Evolutionary conservation across 37 sponge, comb jelly and placozoan genomes (phyloP).

Genomic region (Oopsacas minuta): DNA sequence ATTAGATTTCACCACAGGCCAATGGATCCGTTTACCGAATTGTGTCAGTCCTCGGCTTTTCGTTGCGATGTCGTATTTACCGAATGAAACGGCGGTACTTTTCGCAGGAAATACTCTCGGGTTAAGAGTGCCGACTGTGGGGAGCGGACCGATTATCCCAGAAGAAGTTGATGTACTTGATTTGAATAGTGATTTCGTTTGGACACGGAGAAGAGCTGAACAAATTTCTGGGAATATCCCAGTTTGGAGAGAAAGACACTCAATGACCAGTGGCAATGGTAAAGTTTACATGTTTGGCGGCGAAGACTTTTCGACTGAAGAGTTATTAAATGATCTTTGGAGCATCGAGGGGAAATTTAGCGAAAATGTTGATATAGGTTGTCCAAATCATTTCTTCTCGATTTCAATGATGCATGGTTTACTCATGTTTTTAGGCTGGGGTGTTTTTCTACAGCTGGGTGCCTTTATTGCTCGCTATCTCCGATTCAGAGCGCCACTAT

Average conservation of each 20-base stretch:
- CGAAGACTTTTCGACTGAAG: not conserved
- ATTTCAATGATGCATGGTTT: not conserved
- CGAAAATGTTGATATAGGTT: not conserved
- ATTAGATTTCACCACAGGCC: not conserved
- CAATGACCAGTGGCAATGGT: conserved; percentile 9
- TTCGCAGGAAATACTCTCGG: not conserved
- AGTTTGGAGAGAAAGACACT: not conserved
- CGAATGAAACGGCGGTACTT: not conserved
- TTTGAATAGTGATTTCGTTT: not conserved
- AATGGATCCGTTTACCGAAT: not conserved
- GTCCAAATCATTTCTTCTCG: conserved; percentile 11
- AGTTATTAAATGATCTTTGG: not conserved
- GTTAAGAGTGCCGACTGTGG: not conserved
- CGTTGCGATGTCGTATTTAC: not conserved
- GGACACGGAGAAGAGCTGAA: not conserved
- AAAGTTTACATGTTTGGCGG: not conserved
- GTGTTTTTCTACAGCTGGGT: not conserved
- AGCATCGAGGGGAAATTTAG: not conserved
- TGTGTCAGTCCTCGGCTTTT: not conserved
- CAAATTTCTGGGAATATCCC: not conserved
- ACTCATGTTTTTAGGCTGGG: conserved; percentile 13
- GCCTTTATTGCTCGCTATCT: conserved; percentile 21
- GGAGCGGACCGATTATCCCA: not conserved
- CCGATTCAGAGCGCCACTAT: not conserved
- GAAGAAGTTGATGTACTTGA: not conserved